Conservation (phyloP, 2,113 vertebrate genomes). For the Neoarius graeffei region DNA sequence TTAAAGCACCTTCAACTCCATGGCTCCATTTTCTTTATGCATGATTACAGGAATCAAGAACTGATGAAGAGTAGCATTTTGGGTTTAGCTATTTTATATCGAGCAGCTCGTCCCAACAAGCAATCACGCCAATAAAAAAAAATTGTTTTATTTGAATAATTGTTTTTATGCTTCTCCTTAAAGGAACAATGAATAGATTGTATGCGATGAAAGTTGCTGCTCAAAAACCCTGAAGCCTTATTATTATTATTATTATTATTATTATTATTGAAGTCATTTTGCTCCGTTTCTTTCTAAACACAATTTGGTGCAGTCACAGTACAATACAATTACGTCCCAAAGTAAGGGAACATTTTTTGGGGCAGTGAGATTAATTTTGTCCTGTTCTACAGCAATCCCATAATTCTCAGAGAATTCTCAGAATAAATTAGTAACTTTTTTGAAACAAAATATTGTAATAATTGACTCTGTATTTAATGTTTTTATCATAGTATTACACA, state of each 20-base stretch:
- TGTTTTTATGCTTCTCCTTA: slow-evolving; percentile 21
- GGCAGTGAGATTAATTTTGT: not conserved
- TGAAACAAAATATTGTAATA: not conserved
- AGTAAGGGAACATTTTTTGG: not conserved
- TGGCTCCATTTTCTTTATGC: not conserved
- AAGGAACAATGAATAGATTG: slow-evolving; percentile 71
- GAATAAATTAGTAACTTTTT: not conserved
- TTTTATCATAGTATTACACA: not conserved
- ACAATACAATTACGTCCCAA: not conserved
- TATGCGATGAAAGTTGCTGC: slow-evolving; percentile 77
- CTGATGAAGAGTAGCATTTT: slow-evolving; percentile 10
- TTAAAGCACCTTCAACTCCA: slow-evolving; percentile 14
- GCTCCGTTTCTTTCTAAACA: slow-evolving; percentile 48
- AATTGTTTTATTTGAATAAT: slow-evolving; percentile 1
- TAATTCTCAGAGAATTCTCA: not conserved
- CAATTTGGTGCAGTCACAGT: slow-evolving; percentile 36
- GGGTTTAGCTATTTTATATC: not conserved
- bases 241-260: slow-evolving; percentile 33
- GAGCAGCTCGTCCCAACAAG: slow-evolving; percentile 25
- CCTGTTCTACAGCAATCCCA: not conserved
- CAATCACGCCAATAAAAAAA: slow-evolving; percentile 3
- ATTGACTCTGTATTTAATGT: not conserved
- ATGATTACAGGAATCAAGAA: slow-evolving; percentile 12
- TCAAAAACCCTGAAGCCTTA: slow-evolving; percentile 80
- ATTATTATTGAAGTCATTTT: slow-evolving; percentile 50